These are phyloP conservation scores for Drosophila subobscura DNA, from an alignment of 1,140 invertebrate species.

Conservation along the genomic window DNA sequence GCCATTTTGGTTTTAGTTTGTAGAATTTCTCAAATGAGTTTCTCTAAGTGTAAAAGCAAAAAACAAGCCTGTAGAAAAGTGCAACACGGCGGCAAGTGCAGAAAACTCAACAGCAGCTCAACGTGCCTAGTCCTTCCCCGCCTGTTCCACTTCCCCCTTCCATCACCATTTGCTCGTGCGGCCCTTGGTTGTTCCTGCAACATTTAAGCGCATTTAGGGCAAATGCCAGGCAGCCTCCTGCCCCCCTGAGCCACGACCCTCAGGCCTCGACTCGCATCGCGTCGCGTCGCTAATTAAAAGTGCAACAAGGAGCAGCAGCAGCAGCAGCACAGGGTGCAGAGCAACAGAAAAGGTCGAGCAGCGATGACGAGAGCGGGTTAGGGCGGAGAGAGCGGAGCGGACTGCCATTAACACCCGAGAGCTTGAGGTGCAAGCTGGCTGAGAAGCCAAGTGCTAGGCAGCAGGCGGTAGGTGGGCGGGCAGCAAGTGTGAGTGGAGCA, in stretches of 20 bases:
- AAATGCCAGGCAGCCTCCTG: conserved; percentile 55
- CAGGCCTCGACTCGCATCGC: conserved; percentile 14
- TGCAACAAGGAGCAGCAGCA: conserved; percentile 65
- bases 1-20: too few species aligned
- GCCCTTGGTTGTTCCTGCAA: conserved; percentile 32
- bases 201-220: conserved; percentile 78
- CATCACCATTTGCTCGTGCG: conserved; percentile 15
- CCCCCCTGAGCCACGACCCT: conserved; percentile 13
- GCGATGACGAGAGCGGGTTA: background rate
- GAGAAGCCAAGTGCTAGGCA: too few species aligned
- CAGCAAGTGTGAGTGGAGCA: too few species aligned
- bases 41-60: conserved; percentile 7
- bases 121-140: conserved; percentile 2
- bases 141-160: conserved; percentile 9
- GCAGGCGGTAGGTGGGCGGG: too few species aligned
- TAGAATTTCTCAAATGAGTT: too few species aligned
- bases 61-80: conserved; percentile 26
- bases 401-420: conserved; percentile 8
- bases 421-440: background rate
- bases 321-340: background rate
- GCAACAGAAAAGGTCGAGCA: conserved; percentile 13
- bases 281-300: conserved; percentile 78
- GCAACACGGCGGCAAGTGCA: conserved; percentile 46
- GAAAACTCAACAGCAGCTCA: conserved; percentile 20
- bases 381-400: background rate